These are phyloP conservation scores for Planiliza haematocheilus DNA, from an alignment of 2,113 vertebrate genomes.

Conservation along the genomic window DNA sequence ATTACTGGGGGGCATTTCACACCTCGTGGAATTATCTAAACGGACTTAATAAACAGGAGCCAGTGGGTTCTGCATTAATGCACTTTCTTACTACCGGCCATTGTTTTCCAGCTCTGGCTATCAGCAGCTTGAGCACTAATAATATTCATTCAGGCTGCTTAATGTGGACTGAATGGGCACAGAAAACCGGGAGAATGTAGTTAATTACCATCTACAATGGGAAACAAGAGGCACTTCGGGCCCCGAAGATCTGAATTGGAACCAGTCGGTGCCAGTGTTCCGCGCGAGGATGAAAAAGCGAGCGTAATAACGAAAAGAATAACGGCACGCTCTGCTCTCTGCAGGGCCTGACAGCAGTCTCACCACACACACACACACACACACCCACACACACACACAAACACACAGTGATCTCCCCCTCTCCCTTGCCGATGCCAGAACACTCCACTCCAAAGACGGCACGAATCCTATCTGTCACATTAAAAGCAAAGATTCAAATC, in stretches of 20 bases:
- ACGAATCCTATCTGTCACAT: constrained; percentile 26
- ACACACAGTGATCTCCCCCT: constrained; percentile 10
- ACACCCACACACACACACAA: background rate
- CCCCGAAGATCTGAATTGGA: constrained; percentile 26
- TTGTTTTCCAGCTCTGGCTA: constrained; percentile 16
- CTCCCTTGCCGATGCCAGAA: constrained; percentile 1
- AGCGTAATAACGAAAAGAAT: constrained; percentile 11
- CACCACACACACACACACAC: background rate
- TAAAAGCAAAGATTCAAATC: constrained; percentile 33
- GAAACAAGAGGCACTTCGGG: constrained; percentile 48
- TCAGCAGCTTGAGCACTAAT: constrained; percentile 12
- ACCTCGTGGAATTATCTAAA: constrained; percentile 11
- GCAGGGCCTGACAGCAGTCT: constrained; percentile 26
- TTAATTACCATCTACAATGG: constrained; percentile 54
- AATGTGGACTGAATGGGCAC: constrained; percentile 52
- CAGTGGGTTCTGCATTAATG: constrained; percentile 2
- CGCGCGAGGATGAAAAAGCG: constrained; percentile 36
- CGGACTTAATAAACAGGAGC: background rate
- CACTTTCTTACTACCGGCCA: constrained; percentile 18
- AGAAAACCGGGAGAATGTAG: constrained; percentile 42
- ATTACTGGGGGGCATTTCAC: background rate
- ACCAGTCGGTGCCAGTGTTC: constrained; percentile 21
- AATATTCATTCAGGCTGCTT: constrained; percentile 46
- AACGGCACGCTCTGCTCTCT: constrained; percentile 13
- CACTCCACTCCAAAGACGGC: background rate